phyloP scores from a whole-genome alignment of 2,888 invertebrate genomes.

The Drosophila longiperda region DNA sequence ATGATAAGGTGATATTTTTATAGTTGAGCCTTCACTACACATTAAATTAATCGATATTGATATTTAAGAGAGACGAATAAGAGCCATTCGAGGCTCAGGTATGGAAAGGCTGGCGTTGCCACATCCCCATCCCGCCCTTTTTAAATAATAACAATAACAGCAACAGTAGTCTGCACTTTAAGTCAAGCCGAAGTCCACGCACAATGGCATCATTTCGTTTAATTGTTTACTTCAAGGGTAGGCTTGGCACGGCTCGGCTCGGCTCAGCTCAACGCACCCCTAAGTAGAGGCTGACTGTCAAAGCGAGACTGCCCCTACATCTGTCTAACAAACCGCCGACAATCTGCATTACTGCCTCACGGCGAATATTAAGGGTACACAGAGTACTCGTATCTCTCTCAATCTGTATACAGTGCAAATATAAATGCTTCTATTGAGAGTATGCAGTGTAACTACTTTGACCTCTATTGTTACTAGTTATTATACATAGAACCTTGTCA shows the following conservation, averaged over 20 bases:
- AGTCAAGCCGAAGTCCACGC: conserved; percentile 48
- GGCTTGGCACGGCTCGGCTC: conserved; percentile 7
- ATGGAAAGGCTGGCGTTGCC: not conserved
- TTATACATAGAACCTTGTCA: conserved; percentile 38
- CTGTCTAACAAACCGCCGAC: conserved; percentile 41
- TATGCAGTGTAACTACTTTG: conserved; percentile 73
- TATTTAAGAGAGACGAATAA: conserved; percentile 4
- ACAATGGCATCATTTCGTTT: conserved; percentile 62
- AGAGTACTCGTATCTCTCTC: conserved; percentile 12
- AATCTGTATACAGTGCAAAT: conserved; percentile 8
- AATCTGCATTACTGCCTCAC: conserved; percentile 10
- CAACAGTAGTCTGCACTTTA: conserved; percentile 38
- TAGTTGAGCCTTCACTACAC: not conserved
- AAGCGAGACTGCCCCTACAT: conserved; percentile 35
- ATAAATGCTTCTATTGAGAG: conserved; percentile 21
- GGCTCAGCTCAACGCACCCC: conserved; percentile 43
- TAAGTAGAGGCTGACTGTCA: conserved; percentile 65
- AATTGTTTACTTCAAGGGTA: conserved; percentile 63
- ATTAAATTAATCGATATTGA: not conserved
- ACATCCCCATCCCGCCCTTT: conserved; percentile 28
- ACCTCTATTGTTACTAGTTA: conserved; percentile 73
- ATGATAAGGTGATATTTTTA: not conserved
- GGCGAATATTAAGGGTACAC: conserved; percentile 3
- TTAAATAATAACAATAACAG: conserved; percentile 19
- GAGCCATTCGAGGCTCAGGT: conserved; percentile 11